Conservation (phyloP, 2,113 vertebrate species). For the Motacilla alba region DNA sequence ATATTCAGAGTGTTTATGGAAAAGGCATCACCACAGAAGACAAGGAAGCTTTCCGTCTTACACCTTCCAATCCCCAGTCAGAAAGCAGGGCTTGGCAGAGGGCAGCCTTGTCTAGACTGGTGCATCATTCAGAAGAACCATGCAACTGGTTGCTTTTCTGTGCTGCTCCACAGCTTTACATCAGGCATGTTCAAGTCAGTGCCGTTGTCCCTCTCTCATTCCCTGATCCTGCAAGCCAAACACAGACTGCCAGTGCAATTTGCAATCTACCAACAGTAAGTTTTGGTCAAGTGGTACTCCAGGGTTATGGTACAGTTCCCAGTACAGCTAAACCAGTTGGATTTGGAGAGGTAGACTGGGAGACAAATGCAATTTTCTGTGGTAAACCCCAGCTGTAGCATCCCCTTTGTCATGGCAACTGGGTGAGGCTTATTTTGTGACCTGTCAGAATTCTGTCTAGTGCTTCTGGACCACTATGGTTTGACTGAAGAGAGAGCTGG, state of each 20-base stretch:
- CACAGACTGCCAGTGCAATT: background rate
- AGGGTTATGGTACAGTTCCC: background rate
- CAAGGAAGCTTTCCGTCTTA: background rate
- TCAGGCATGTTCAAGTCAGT: background rate
- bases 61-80: background rate
- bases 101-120: rapidly evolving
- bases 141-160: too few species aligned
- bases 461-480: background rate
- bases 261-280: background rate
- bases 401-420: background rate
- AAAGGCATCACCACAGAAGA: background rate
- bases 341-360: background rate
- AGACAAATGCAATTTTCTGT: background rate
- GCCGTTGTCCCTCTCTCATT: background rate
- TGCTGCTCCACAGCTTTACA: background rate
- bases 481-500: background rate
- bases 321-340: background rate
- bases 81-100: background rate
- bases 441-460: background rate
- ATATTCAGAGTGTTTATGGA: background rate
- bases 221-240: background rate
- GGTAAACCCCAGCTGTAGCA: background rate
- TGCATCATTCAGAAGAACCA: background rate
- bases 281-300: background rate
- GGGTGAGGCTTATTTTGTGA: background rate